Evolutionary conservation across 2,797 vertebrate genomes (phyloP), one percentile per base, ranked within the genome.

Genomic region (Ceyx erithaca): DNA sequence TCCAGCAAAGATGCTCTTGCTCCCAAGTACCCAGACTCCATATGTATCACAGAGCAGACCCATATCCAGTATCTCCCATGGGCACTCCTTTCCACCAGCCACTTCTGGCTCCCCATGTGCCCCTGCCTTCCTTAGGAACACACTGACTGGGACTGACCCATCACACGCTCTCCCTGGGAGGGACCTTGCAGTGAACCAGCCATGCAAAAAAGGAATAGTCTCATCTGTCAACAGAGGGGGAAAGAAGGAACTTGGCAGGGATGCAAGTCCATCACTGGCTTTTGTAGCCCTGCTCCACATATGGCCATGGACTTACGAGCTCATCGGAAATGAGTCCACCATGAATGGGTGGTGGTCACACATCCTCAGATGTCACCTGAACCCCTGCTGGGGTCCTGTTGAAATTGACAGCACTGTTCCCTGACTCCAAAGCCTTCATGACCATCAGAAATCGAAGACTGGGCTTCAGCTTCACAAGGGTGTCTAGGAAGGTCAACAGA

Each of bases 261-360:
- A n/a, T 31, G 9, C 37, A 31, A 37, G 79, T 67, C 80, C 70
- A 85, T 49, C 67, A 72, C 76, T 69, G 63, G 62, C 75, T 90
- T 92, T 90, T 89, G 83, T 88, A 93, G n/a, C 35, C 45, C 79
- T 89, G 75, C 51, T 77, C 71, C 82, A 48, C 25, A 66, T 25
- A 75, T n/a, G 58, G 78, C 85, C 92, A 68, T 55, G 87, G 58
- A 21, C 17, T 93, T 75, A 11, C 0, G 18, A 95, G 92, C 73
- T 94, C 7, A 43, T 10, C 37, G 61, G 26, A 28, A 80, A 33
- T 28, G 51, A 57, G 16, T 12, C 40, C 49, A 41, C 49, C 28
- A 17, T 5, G 54, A 71, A 30, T 14, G 28, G 5, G 5, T 67
- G 54, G 25, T 1, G 2, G 63, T 35, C 71, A 62, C 77, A 76